Percentiles rank a stretch among this genome's conserved stretches.
These are phyloP conservation scores for Apamea epomidion DNA, from an alignment of 2,888 invertebrate species.

Conservation along the genomic window DNA sequence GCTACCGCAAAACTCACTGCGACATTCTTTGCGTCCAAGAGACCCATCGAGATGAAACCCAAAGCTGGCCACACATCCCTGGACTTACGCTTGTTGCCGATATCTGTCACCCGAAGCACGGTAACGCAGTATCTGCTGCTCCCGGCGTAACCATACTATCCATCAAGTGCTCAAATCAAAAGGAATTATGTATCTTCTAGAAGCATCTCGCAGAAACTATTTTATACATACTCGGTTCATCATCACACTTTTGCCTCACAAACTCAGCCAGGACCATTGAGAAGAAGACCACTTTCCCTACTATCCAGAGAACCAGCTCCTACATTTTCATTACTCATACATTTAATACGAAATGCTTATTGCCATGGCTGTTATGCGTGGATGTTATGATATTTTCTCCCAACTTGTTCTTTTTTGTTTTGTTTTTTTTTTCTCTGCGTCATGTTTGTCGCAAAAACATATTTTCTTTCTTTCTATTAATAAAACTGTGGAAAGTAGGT, in stretches of 20 bases:
- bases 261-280: not conserved
- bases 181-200: too few relatives aligned
- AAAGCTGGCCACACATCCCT: too few relatives aligned
- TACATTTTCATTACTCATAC: not conserved
- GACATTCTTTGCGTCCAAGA: too few relatives aligned
- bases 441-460: not conserved
- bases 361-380: not conserved
- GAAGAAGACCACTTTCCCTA: not conserved
- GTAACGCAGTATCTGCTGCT: not conserved
- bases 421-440: not conserved
- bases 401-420: not conserved
- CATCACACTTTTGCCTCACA: not conserved
- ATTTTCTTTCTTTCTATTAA: not conserved
- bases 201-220: not conserved
- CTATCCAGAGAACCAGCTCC: not conserved
- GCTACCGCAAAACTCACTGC: too few relatives aligned
- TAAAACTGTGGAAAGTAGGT: constrained; percentile 2
- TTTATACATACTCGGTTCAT: not conserved
- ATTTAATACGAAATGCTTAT: not conserved
- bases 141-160: not conserved
- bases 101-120: not conserved
- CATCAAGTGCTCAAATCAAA: not conserved
- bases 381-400: not conserved
- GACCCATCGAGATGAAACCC: too few relatives aligned
- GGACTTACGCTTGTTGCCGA: not conserved